Conservation (phyloP, 2,888 invertebrate genomes). For the Oxystoma pomonae region DNA sequence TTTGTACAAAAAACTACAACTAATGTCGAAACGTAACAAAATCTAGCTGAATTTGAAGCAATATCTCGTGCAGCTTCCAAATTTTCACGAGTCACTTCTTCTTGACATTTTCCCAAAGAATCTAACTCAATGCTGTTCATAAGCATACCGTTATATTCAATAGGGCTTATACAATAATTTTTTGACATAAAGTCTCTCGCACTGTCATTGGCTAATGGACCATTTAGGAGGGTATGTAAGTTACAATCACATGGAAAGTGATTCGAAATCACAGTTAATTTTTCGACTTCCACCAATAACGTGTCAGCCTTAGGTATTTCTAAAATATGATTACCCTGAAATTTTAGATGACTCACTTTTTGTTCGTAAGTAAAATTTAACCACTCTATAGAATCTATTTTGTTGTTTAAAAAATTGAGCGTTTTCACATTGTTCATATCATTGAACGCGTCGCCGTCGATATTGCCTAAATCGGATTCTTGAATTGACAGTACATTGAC, state of each 20-base stretch:
- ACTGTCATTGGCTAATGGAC: constrained; percentile 68
- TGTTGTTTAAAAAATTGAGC: constrained; percentile 77
- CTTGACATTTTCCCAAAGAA: constrained; percentile 63
- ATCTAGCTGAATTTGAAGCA: constrained; percentile 8
- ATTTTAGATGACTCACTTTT: constrained; percentile 64
- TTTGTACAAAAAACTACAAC: neutral
- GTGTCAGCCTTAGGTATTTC: constrained; percentile 67
- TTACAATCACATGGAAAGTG: constrained; percentile 88
- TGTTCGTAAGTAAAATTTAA: constrained; percentile 67
- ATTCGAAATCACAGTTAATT: constrained; percentile 69
- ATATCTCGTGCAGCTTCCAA: constrained; percentile 51
- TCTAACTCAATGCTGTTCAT: constrained; percentile 66
- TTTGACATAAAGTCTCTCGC: constrained; percentile 64
- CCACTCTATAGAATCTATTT: constrained; percentile 77
- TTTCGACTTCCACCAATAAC: constrained; percentile 67
- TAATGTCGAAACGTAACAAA: neutral
- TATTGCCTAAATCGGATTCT: constrained; percentile 76
- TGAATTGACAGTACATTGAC: constrained; percentile 73
- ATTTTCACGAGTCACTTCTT: constrained; percentile 63
- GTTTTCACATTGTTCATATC: constrained; percentile 68
- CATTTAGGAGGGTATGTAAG: constrained; percentile 69
- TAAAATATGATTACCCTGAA: constrained; percentile 80
- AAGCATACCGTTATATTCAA: constrained; percentile 75
- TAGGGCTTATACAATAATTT: constrained; percentile 82
- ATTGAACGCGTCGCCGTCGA: constrained; percentile 71